Percentiles rank a stretch among this genome's conserved stretches.
These are phyloP conservation scores for Chanos chanos DNA, from an alignment of 2,797 vertebrate species.

Conservation along the genomic window DNA sequence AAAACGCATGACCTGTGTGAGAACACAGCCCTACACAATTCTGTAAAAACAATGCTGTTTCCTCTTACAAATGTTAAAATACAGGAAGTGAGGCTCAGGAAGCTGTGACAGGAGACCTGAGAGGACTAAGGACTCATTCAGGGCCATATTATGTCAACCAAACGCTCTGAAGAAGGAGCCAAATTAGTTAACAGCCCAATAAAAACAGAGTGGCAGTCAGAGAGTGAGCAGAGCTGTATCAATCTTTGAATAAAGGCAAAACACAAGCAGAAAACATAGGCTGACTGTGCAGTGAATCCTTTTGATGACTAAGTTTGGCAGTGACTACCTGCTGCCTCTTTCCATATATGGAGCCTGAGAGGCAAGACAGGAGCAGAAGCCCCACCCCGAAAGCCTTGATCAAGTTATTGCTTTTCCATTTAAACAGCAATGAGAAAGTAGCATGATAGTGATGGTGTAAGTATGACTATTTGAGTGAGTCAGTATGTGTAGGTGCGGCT, in stretches of 20 bases:
- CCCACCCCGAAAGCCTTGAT: constrained; percentile 57
- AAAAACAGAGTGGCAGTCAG: neutral
- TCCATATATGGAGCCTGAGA: constrained; percentile 74
- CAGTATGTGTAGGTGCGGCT: neutral
- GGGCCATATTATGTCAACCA: constrained; percentile 12
- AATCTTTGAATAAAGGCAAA: constrained; percentile 13
- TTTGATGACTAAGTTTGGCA: constrained; percentile 76
- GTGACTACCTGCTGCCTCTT: constrained; percentile 68
- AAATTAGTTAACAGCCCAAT: constrained; percentile 15
- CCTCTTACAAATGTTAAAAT: constrained; percentile 19
- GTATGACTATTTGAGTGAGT: neutral
- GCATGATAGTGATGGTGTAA: constrained; percentile 27
- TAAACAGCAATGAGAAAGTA: constrained; percentile 42
- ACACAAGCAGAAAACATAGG: constrained; percentile 25
- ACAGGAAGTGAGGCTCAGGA: constrained; percentile 12
- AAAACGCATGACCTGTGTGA: neutral
- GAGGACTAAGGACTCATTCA: neutral
- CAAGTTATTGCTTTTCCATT: constrained; percentile 45
- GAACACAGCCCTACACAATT: neutral
- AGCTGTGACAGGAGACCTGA: neutral
- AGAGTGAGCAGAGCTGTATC: constrained; percentile 4
- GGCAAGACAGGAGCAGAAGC: constrained; percentile 51
- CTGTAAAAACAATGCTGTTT: constrained; percentile 15
- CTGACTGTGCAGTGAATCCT: constrained; percentile 53
- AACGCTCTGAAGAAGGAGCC: constrained; percentile 1